Conservation (phyloP, 2,888 invertebrate species). For the Athetis lepigone region DNA sequence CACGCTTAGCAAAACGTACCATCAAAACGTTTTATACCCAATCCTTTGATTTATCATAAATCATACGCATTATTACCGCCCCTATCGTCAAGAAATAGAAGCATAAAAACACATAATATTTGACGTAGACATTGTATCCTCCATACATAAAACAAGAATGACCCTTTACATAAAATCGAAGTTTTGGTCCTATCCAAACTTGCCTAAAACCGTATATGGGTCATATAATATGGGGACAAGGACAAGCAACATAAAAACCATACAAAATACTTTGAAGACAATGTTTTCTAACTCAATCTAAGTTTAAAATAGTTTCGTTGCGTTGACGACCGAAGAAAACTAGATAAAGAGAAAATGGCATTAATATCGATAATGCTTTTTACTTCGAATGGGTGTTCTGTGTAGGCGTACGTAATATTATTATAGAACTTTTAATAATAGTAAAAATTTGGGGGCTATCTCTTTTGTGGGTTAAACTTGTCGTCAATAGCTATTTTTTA, state of each 20-base stretch:
- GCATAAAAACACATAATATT: slow-evolving; percentile 49
- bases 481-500: slow-evolving; percentile 23
- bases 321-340: slow-evolving; percentile 62
- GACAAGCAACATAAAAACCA: slow-evolving; percentile 66
- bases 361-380: slow-evolving; percentile 64
- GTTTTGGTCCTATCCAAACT: slow-evolving; percentile 49
- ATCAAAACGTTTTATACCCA: slow-evolving; percentile 23
- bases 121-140: slow-evolving; percentile 40
- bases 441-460: slow-evolving; percentile 47
- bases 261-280: slow-evolving; percentile 68
- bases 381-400: slow-evolving; percentile 43
- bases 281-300: slow-evolving; percentile 80
- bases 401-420: slow-evolving; percentile 30
- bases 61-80: slow-evolving; percentile 17
- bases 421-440: slow-evolving; percentile 53
- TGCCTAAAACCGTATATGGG: slow-evolving; percentile 48
- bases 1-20: background rate
- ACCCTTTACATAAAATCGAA: slow-evolving; percentile 53
- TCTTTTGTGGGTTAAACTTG: slow-evolving; percentile 35
- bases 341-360: slow-evolving; percentile 61
- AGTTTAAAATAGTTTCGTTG: slow-evolving; percentile 80
- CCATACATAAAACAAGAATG: slow-evolving; percentile 50
- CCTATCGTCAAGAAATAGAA: slow-evolving; percentile 39
- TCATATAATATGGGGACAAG: slow-evolving; percentile 47
- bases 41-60: slow-evolving; percentile 34